Base-by-base conservation (phyloP, 2,113 vertebrate species). In the Spheniscus mendiculus region DNA sequence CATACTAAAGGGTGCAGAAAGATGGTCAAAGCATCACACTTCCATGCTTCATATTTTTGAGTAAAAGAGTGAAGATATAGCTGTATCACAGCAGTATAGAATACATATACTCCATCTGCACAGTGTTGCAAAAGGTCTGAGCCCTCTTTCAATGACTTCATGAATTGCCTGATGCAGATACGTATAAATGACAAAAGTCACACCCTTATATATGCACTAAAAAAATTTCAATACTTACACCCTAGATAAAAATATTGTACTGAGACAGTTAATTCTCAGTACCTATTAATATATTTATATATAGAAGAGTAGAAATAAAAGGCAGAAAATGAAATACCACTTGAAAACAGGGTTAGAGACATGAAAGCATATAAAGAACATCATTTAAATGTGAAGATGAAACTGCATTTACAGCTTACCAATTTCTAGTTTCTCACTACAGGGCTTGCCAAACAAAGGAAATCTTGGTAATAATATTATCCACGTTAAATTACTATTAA, bases 191-290 rank as follows among this genome's bases (percentile, higher is more conserved):
- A 59, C 19, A 65, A 8, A 86, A 69, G 12, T 70, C 44, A 44
- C 14, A 40, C 3, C 19, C 8, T 85, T 47, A 69, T 17, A 55
- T 9, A 59, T 3, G n/a, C 5, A 53, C 30, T 30, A 65, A 74
- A 92, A 83, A 44, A 56, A 26, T 6, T 29, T 58, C 53, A 79
- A 6, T 42, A 70, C 23, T 59, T 69, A 52, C 22, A 86, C 5
- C 4, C 10, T 45, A n/a, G 18, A 21, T 62, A 66, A 66, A 61
- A 62, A 83, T 40, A 59, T 10, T 58, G 65, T 73, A 89, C 83
- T 90, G 89, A 93, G 89, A 72, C 16, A 42, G 50, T 80, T 77
- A 77, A 50, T 82, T 89, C 88, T 96, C 86, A 89, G 89, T 74
- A 95, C 7, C 27, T 77, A n/a, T 20, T 63, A 55, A 15, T 32